These are phyloP conservation scores for Chionoecetes opilio DNA, from an alignment of 1,140 invertebrate species.

Conservation along the genomic window DNA sequence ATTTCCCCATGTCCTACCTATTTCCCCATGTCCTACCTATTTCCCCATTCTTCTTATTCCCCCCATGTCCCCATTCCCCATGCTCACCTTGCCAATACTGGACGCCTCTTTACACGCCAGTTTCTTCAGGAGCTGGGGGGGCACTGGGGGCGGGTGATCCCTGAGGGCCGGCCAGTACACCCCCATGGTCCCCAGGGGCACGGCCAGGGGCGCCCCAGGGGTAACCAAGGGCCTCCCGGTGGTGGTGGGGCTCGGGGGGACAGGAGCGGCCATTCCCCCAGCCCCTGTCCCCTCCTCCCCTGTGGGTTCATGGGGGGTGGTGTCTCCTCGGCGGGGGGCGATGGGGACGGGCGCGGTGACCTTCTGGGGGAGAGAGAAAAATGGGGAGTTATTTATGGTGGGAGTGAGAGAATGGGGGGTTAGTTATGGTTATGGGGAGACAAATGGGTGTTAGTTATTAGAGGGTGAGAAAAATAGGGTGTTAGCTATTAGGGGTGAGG, in stretches of 20 bases:
- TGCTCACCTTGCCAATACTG: constrained; percentile 79
- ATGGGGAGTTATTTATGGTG: not conserved
- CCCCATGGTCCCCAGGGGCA: constrained; percentile 40
- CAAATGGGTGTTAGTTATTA: not conserved
- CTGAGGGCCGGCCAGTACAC: constrained; percentile 80
- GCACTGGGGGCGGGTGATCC: constrained; percentile 80
- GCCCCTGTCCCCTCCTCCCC: not conserved
- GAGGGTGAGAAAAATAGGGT: too few relatives aligned
- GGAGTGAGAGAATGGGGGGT: not conserved
- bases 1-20: not conserved
- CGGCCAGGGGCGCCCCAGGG: not conserved
- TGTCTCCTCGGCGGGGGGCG: constrained; percentile 48
- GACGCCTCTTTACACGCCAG: constrained; percentile 78
- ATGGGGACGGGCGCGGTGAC: constrained; percentile 64
- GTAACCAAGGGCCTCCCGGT: not conserved
- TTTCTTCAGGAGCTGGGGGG: constrained; percentile 80
- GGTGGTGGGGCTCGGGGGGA: not conserved
- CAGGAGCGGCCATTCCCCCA: not conserved
- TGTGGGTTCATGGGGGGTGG: not conserved
- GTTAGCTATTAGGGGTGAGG: too few relatives aligned
- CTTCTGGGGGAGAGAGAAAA: constrained; percentile 45
- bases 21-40: not conserved
- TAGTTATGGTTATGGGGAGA: not conserved
- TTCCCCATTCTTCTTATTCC: not conserved
- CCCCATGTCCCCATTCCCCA: not conserved